Evolutionary conservation across 2,888 invertebrate genomes (phyloP), one percentile per base, ranked within the genome.

Genomic region (Antheraea yamamai): DNA sequence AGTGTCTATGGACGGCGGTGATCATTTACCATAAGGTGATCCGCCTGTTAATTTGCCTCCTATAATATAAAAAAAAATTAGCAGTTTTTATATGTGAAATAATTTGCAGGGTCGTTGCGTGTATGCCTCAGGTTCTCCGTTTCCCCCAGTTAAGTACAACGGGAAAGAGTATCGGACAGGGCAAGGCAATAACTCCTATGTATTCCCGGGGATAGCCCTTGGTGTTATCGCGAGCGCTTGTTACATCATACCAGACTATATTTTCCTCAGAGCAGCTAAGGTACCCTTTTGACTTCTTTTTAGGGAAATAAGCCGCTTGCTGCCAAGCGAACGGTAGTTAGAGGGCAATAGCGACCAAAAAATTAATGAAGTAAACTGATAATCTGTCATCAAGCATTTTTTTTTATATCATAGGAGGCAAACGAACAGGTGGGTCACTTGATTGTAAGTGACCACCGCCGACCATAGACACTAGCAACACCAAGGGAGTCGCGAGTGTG

Each of bases 121-220:
- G 75, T 99, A 98, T 91, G 97, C 98, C 7, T 98, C 98, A 75
- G 99, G 99, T 20, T 98, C 98, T 77, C 99, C 99, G 0, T 99
- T 99, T 91, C 97, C 97, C 52, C 96, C 97, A 39, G 97, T 98
- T 4, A 95, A 95, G 1, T 95, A 96, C 79, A 96, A 97, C 73
- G 98, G 97, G 8, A 97, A 97, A 86, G 96, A 96, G 0, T 98
- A 95, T 89, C 93, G 96, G 77, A 98, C 99, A 0, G 99, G 99
- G 0, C 99, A 99, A 91, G 99, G 99, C 77, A 98, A 98, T 91
- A 98, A 98, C 89, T 97, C 98, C 0, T 98, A 98, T 91, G 98
- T 98, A 85, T 98, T 98, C 93, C 99, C 99, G 0, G 99, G 99
- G 26, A 95, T 98, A 78, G 98, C 98, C 6, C 95, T 99, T 16